A percentile compares a stretch with the other conserved stretches of the same genome.
These are phyloP conservation scores for Amblyraja radiata DNA, from an alignment of 2,797 vertebrate genomes.

Conservation along the genomic window DNA sequence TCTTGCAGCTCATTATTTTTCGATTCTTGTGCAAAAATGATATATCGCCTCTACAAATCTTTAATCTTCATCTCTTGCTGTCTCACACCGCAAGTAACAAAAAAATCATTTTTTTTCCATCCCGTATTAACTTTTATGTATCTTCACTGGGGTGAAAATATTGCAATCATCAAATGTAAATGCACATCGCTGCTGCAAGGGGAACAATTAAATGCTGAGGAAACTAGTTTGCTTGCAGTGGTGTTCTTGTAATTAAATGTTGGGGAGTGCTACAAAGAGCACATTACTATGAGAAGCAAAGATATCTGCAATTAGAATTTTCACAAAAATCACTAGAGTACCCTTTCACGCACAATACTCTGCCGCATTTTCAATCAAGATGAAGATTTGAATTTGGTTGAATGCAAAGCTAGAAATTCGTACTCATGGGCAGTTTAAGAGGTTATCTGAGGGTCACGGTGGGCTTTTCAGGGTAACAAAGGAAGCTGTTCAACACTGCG, in stretches of 20 bases:
- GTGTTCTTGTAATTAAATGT: not conserved
- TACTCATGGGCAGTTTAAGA: not conserved
- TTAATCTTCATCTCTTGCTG: not conserved
- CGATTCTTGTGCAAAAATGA: not conserved
- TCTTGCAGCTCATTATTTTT: not conserved
- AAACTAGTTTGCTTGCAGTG: constrained; percentile 6
- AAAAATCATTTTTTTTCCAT: not conserved
- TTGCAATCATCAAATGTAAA: constrained; percentile 29
- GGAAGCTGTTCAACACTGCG: not conserved
- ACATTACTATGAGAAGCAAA: not conserved
- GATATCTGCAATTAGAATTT: constrained; percentile 19
- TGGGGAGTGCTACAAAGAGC: constrained; percentile 1
- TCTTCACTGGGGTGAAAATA: constrained; percentile 34
- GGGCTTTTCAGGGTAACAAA: not conserved
- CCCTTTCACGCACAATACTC: not conserved
- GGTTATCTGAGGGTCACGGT: not conserved
- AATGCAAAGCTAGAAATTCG: not conserved
- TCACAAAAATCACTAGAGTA: not conserved
- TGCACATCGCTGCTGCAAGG: not conserved
- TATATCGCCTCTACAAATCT: no score
- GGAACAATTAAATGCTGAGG: constrained; percentile 20
- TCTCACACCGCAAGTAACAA: not conserved
- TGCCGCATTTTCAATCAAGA: not conserved
- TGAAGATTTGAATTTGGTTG: not conserved
- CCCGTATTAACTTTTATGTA: constrained; percentile 8